A percentile compares a stretch with the other conserved stretches of the same genome.
phyloP scores from a whole-genome alignment of 1,140 invertebrate species.

The Orchesella cincta region DNA sequence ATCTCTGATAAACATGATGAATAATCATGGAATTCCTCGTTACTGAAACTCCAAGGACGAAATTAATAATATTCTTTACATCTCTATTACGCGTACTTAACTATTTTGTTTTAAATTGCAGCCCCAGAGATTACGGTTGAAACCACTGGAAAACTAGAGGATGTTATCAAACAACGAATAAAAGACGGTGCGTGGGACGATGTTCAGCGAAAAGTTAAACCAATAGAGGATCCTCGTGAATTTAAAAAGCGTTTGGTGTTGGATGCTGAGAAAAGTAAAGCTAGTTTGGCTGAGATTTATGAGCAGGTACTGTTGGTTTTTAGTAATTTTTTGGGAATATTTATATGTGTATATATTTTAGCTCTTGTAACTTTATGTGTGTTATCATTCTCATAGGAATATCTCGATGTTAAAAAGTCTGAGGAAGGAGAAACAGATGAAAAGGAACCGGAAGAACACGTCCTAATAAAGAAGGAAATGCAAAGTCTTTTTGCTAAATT shows the following conservation, averaged over 20 bases:
- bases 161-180: conserved; percentile 85
- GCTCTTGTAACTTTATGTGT: conserved; percentile 22
- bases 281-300: conserved; percentile 91
- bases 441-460: conserved; percentile 65
- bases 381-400: no score
- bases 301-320: conserved; percentile 65
- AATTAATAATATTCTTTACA: neutral
- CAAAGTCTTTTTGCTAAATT: conserved; percentile 79
- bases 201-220: conserved; percentile 86
- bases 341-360: conserved; percentile 15
- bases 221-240: conserved; percentile 76
- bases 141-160: conserved; percentile 82
- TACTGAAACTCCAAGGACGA: conserved; percentile 38
- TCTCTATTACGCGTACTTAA: neutral
- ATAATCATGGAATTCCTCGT: conserved; percentile 50
- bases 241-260: conserved; percentile 88
- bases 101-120: conserved; percentile 44
- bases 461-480: conserved; percentile 76
- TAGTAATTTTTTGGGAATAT: conserved; percentile 45
- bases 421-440: conserved; percentile 34
- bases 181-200: conserved; percentile 96
- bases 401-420: conserved; percentile 40
- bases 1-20: conserved; percentile 37
- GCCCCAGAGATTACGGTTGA: conserved; percentile 89
- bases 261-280: conserved; percentile 93